A percentile compares a stretch with the other conserved stretches of the same genome.
Conservation (phyloP, 2,888 invertebrate genomes). For the Hyposoter didymator region DNA sequence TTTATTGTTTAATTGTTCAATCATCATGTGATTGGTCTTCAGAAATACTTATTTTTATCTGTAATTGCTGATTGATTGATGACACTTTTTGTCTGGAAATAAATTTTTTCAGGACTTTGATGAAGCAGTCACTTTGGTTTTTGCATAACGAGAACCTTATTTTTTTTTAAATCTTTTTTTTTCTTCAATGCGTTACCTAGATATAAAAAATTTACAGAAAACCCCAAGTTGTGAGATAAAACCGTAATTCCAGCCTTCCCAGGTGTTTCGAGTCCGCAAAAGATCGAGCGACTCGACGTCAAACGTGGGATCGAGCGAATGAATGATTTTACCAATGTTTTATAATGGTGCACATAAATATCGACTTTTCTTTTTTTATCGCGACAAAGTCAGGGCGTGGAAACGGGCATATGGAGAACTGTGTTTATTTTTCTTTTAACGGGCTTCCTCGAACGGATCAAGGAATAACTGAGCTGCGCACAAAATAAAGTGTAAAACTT, state of each 20-base stretch:
- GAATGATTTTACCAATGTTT: slow-evolving; percentile 29
- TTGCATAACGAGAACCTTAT: not conserved
- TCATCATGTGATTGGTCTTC: not conserved
- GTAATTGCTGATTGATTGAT: not conserved
- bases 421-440: slow-evolving; percentile 35
- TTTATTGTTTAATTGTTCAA: not conserved
- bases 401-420: slow-evolving; percentile 46
- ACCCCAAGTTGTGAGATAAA: not conserved
- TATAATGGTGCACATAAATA: not conserved
- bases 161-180: not conserved
- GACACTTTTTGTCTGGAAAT: not conserved
- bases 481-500: slow-evolving; percentile 62
- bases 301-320: not conserved
- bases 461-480: slow-evolving; percentile 62
- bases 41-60: not conserved
- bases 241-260: not conserved
- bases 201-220: not conserved
- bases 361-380: slow-evolving; percentile 11
- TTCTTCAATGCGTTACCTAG: not conserved
- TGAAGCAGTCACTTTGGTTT: not conserved
- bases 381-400: slow-evolving; percentile 49
- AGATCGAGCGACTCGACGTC: not conserved
- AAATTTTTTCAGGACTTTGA: not conserved
- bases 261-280: not conserved
- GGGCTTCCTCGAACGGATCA: slow-evolving; percentile 51